These are phyloP conservation scores for Cuculus canorus DNA, from an alignment of 2,797 vertebrate species.

Conservation along the genomic window DNA sequence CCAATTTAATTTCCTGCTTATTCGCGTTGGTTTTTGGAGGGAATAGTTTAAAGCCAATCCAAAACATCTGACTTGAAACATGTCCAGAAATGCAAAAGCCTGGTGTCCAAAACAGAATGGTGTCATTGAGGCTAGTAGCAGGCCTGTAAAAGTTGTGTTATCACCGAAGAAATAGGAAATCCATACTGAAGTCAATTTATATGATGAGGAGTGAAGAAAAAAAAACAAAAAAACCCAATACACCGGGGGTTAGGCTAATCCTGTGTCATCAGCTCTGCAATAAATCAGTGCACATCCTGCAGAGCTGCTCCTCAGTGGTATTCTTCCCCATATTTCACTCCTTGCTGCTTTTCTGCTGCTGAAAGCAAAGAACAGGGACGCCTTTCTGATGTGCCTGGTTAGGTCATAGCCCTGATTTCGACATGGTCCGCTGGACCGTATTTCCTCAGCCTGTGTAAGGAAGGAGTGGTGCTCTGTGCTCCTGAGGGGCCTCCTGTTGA, in stretches of 20 bases:
- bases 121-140: conserved; percentile 36
- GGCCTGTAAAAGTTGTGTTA: not conserved
- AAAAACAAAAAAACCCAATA: not conserved
- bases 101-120: conserved; percentile 18
- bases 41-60: conserved; percentile 43
- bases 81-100: conserved; percentile 45
- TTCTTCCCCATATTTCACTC: not conserved
- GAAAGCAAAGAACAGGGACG: not conserved
- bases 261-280: not conserved
- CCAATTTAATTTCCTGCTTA: conserved; percentile 62
- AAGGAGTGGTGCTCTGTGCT: not conserved
- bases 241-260: not conserved
- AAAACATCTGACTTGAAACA: conserved; percentile 40
- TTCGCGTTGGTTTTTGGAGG: not conserved
- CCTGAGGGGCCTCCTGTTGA: not conserved
- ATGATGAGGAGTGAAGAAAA: not conserved
- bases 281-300: not conserved
- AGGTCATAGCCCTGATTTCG: not conserved
- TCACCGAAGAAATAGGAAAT: conserved; percentile 23
- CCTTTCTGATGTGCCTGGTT: not conserved
- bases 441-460: not conserved
- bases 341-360: not conserved
- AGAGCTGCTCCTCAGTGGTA: not conserved
- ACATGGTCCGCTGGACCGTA: not conserved
- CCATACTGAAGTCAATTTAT: not conserved